Evolutionary conservation across 2,113 vertebrate genomes (phyloP).

Genomic region (Pygoscelis adeliae): DNA sequence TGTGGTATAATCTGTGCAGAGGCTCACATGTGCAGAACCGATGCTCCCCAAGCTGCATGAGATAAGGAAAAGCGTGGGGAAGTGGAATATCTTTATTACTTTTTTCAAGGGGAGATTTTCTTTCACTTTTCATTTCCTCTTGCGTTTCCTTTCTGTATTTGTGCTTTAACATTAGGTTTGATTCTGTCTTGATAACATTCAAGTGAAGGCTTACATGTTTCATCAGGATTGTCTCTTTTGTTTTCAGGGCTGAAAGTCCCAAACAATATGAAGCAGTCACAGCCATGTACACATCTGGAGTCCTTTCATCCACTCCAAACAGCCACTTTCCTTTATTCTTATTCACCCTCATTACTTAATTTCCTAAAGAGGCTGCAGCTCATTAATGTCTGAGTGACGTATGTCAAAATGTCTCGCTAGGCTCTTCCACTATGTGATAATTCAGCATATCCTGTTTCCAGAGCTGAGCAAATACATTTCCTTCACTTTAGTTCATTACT

Average conservation of each 20-base stretch:
- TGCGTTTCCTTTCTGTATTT: slow-evolving; percentile 26
- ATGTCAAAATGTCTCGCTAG: slow-evolving; percentile 30
- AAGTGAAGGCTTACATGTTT: slow-evolving; percentile 21
- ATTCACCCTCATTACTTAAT: slow-evolving; percentile 36
- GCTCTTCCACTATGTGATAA: slow-evolving; percentile 48
- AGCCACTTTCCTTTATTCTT: slow-evolving; percentile 13
- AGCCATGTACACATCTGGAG: not conserved
- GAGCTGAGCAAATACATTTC: slow-evolving; percentile 42
- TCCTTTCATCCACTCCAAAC: not conserved
- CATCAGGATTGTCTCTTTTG: not conserved
- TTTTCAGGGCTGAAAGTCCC: slow-evolving; percentile 12
- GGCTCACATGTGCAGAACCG: not conserved
- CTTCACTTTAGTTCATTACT: slow-evolving; percentile 61
- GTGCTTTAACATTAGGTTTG: slow-evolving; percentile 25
- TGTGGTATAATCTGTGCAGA: not conserved
- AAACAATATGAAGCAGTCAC: slow-evolving; percentile 40
- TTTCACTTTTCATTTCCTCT: slow-evolving; percentile 37
- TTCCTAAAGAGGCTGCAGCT: not conserved
- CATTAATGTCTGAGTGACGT: not conserved
- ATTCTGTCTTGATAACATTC: slow-evolving; percentile 35
- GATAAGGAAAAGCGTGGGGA: not conserved
- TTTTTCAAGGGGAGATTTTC: not conserved
- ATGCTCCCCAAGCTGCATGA: not conserved
- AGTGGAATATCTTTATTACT: not conserved
- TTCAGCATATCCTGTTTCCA: slow-evolving; percentile 58